phyloP scores from a whole-genome alignment of 2,888 invertebrate genomes.

The Imbricaverruca yamaguchii region DNA sequence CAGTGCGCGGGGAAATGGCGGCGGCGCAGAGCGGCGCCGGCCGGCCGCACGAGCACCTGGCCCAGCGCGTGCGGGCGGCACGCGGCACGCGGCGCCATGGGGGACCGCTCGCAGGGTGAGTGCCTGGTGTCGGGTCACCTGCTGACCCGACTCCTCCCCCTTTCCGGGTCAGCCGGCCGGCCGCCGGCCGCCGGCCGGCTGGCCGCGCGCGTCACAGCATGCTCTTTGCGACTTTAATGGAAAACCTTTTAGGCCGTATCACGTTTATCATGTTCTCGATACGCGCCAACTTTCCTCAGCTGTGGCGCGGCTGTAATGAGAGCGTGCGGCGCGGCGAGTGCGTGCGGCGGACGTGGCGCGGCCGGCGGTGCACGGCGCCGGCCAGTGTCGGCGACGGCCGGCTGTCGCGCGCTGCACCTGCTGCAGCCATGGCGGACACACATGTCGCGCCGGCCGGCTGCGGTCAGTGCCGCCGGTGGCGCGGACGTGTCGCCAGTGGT shows the following conservation, averaged over 20 bases:
- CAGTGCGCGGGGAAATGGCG: slow-evolving; percentile 17
- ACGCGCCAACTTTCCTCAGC: not conserved
- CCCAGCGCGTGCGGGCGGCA: not conserved
- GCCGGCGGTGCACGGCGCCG: not conserved
- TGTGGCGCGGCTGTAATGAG: not conserved
- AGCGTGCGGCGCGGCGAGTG: no score
- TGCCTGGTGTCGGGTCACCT: not conserved
- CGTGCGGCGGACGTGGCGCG: not conserved
- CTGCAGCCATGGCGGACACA: not conserved
- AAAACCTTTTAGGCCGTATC: slow-evolving; percentile 12
- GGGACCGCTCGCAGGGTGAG: not conserved
- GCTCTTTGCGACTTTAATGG: not conserved
- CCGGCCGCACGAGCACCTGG: not conserved
- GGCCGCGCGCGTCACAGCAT: not conserved
- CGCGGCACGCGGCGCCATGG: slow-evolving; percentile 6
- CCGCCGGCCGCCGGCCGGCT: not conserved
- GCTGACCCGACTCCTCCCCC: not conserved
- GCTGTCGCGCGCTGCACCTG: not conserved
- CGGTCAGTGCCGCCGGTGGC: no score
- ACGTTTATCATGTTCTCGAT: not conserved
- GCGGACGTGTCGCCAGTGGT: no score
- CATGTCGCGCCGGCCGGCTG: not conserved
- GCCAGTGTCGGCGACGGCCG: not conserved
- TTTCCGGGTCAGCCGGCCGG: not conserved
- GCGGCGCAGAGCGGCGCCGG: not conserved